Evolutionary conservation across 2,113 vertebrate genomes (phyloP).

Genomic region (Suncus etruscus): DNA sequence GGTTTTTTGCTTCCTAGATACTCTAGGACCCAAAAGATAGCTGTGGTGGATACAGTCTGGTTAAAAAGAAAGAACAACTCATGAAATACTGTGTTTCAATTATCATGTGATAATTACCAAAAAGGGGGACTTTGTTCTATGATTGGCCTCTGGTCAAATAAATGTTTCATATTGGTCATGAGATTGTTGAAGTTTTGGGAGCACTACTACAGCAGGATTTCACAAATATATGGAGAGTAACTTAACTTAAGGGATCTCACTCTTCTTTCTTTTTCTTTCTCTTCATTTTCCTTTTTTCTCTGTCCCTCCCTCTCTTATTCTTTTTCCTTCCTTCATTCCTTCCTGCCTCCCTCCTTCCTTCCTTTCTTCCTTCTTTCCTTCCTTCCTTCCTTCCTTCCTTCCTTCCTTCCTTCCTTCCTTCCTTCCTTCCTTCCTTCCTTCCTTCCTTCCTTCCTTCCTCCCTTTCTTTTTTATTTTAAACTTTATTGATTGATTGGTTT

Average conservation of each 20-base stretch:
- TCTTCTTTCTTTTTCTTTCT: too few relatives aligned
- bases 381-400: too few relatives aligned
- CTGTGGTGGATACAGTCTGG: constrained; percentile 60
- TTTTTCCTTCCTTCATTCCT: accelerated
- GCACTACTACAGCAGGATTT: constrained; percentile 37
- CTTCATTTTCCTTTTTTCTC: accelerated
- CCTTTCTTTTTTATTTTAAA: too few relatives aligned
- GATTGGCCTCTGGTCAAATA: constrained; percentile 63
- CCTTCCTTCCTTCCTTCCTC: too few relatives aligned
- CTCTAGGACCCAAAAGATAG: constrained; percentile 60
- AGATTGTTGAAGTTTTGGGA: constrained; percentile 61
- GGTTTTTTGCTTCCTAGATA: constrained; percentile 1
- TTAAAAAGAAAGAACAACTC: constrained; percentile 2
- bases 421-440: too few relatives aligned
- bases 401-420: too few relatives aligned
- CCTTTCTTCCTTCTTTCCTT: accelerated
- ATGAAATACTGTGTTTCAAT: constrained; percentile 43
- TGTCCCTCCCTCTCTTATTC: accelerated
- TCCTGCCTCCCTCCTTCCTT: accelerated
- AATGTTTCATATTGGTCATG: constrained; percentile 52
- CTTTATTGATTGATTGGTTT: too few relatives aligned
- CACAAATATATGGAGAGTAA: background rate
- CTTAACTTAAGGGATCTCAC: background rate
- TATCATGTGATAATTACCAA: constrained; percentile 53
- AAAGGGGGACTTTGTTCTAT: constrained; percentile 73